Evolutionary conservation across 2,888 invertebrate species (phyloP), one percentile per base, ranked within the genome.

Genomic region (Machimus rusticus): DNA sequence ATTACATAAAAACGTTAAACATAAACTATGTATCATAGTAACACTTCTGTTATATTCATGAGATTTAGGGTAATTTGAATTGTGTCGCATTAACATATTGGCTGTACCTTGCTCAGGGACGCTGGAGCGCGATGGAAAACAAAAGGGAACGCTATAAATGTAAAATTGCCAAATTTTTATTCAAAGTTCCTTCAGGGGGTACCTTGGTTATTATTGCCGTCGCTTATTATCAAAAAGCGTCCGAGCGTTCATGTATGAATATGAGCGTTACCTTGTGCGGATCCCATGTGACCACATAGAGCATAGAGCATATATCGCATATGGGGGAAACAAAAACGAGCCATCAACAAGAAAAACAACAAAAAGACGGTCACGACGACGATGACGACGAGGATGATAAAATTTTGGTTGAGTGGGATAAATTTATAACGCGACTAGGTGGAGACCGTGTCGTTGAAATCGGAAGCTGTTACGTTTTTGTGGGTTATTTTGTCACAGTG

Each of bases 161-260:
- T 37, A 82, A 76, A 87, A 82, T 51, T 81, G 79, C 81, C 77
- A 77, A 84, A 87, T 87, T 87, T 87, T 82, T 84, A 87, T 87
- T 87, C 87, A 87, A 84, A 84, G 23, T 84, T 77, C 57, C 39
- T 87, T 76, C 66, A 46, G 43, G 43, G 79, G 74, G 77, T 78
- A 88, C 88, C 87, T 87, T 81, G 86, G 74, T 86, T 88, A 78
- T 87, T 88, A 87, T 88, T 88, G 89, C 87, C 87, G 86, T 85
- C 88, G 89, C 89, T 89, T 89, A 89, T 89, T 89, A 89, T 89
- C 89, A 89, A 89, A 89, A 89, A 89, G 89, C 89, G 89, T 89
- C 89, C 89, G 89, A 89, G 89, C 89, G 87, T 89, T 89, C 89
- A 89, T 89, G 89, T 89, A 89, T 89, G 89, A 89, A 89, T 89